Conservation (phyloP, 2,113 vertebrate genomes). For the Mystacornis crossleyi region DNA sequence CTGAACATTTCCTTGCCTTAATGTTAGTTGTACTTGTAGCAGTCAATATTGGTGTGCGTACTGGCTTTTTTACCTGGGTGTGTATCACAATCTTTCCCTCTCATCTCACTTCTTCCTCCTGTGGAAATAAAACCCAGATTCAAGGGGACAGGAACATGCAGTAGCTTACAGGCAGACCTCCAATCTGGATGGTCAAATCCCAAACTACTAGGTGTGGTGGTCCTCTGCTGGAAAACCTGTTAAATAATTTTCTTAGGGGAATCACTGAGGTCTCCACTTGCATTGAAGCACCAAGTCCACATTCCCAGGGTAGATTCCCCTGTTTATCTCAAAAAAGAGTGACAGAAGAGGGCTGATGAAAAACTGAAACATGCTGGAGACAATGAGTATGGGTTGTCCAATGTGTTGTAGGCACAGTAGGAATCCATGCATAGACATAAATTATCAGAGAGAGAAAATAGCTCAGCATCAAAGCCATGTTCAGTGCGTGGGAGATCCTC, state of each 20-base stretch:
- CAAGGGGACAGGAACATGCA: not conserved
- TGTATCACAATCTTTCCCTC: not conserved
- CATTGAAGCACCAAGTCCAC: not conserved
- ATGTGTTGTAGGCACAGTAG: not conserved
- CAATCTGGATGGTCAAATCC: not conserved
- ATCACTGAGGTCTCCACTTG: not conserved
- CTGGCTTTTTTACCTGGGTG: not conserved
- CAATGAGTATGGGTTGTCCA: not conserved
- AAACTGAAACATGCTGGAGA: not conserved
- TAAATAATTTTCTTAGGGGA: not conserved
- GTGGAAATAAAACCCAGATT: not conserved
- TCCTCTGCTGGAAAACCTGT: not conserved
- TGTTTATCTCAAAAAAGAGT: not conserved
- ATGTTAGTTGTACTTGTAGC: not conserved
- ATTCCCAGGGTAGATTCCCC: not conserved
- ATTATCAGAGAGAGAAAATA: slow-evolving; percentile 5
- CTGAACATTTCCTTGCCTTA: not conserved
- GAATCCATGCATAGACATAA: not conserved
- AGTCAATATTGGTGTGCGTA: not conserved
- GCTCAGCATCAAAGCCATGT: not conserved
- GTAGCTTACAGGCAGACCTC: not conserved
- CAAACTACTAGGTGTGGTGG: not conserved
- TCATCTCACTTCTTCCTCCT: not conserved
- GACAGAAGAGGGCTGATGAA: not conserved
- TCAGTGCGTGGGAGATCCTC: not conserved